phyloP scores from a whole-genome alignment of 2,797 vertebrate species.

The Halcyon leucocephala region DNA sequence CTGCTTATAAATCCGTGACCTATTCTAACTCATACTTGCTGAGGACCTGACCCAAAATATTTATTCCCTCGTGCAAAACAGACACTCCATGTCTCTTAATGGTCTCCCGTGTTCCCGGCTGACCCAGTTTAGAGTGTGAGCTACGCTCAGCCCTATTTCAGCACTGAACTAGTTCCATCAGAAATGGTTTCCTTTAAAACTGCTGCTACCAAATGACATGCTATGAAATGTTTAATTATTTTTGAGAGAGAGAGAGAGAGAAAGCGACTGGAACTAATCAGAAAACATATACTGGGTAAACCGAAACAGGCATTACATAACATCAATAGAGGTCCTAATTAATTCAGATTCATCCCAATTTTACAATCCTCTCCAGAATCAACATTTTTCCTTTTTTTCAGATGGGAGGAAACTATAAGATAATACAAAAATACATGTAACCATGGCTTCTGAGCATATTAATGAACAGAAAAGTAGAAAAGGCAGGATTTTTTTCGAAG shows the following conservation, averaged over 20 bases:
- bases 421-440: constrained; percentile 27
- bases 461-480: constrained; percentile 55
- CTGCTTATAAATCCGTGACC: constrained; percentile 13
- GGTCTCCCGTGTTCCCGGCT: constrained; percentile 7
- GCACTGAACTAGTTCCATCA: constrained; percentile 57
- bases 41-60: constrained; percentile 50
- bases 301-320: not conserved
- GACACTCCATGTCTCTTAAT: constrained; percentile 51
- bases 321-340: constrained; percentile 33
- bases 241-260: not conserved
- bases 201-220: not conserved
- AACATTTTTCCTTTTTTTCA: not conserved
- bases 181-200: constrained; percentile 49
- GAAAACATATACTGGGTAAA: constrained; percentile 3
- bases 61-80: constrained; percentile 24
- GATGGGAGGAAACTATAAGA: constrained; percentile 8
- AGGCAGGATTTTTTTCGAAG: not conserved
- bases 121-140: constrained; percentile 57
- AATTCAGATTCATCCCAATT: constrained; percentile 50
- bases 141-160: constrained; percentile 42
- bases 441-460: constrained; percentile 31
- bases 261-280: not conserved
- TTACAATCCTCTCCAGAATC: constrained; percentile 28
- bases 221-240: constrained; percentile 15
- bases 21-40: not conserved